Evolutionary conservation across 2,113 vertebrate genomes (phyloP), one percentile per base, ranked within the genome.

Genomic region (Oenanthe melanoleuca): DNA sequence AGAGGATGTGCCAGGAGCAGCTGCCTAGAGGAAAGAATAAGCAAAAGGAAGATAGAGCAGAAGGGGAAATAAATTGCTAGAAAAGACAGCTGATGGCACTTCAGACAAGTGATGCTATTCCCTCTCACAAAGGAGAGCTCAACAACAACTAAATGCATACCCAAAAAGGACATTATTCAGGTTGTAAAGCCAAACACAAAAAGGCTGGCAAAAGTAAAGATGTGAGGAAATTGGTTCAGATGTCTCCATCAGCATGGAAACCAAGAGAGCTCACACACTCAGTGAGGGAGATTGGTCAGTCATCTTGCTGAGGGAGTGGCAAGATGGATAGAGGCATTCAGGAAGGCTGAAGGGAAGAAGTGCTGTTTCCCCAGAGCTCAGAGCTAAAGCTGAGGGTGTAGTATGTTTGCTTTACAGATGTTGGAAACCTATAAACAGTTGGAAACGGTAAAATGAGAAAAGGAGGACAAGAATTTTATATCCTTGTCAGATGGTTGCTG

Each of bases 101-200:
- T 66, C 8, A 45, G 12, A 20, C 3, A 3, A 59, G 12, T 38
- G n/a, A 77, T 4, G 5, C 5, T 70, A 10, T 50, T 85, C 25
- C 8, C 16, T 55, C 4, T 47, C 33, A 37, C 29, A 81, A 83
- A 72, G 11, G 4, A 83, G 19, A 56, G 5, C 8, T 37, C 31
- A 0, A 0, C 34, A 45, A 21, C 22, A n/a, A 45, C 5, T n/a
- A 83, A 69, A 37, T 20, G 3, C 17, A 11, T 31, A 28, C 4
- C 5, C 5, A 5, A 33, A 74, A 14, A 61, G 24, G 11, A 56
- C 18, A 13, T 66, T 50, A n/a, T 64, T 59, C 8, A 26, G 11
- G 3, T 34, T 49, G 14, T 11, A 47, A 77, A 49, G 21, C 40
- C 26, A 57, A 52, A 38, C 13, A 42, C 8, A 25, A 9, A 56